Base-by-base conservation (phyloP, 1,140 invertebrate genomes). In the Littorina saxatilis region DNA sequence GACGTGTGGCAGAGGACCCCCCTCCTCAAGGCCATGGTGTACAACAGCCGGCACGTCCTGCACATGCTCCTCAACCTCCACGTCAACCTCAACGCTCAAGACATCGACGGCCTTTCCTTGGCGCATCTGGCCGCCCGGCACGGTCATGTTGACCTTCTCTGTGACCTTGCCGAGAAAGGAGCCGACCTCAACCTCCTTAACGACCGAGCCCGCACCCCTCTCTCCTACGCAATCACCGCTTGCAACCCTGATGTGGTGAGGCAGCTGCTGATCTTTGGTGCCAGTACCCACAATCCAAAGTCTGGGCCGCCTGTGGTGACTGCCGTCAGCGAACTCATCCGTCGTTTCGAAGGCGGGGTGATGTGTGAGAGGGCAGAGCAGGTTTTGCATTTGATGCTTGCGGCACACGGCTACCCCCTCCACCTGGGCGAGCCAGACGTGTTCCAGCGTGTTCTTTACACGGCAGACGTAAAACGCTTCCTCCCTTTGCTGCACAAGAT, bases 21-120 rank as follows among this genome's bases (percentile, higher is more conserved):
- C 32, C 66, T 68, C 32, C 35, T 68, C 13, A 68, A 68, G 23
- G 66, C 66, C 35, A 40, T 68, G 35, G 35, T 68, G 23, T 68
- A 68, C 66, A 37, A 39, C 66, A 68, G 66, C 66, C 9, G 39
- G 37, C 32, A 35, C 1, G 66, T 68, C 35, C 15, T 68, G 32
- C 32, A 20, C 9, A 35, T 68, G 13, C 66, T 68, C 7, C 66
- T 39, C 11, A 17, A 23, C 35, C 35, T 17, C 13, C 9, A 17
- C 66, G 35, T 68, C 23, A 40, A 68, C 35, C 66, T 68, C 32
- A 17, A 68, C 35, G 66, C 66, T 7, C 66, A 68, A 35, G 66
- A 68, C 66, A 17, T 23, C 2, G 32, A 35, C 66, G 27, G 66
- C 66, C 23, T 39, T 17, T 68, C 66, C 15, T 2, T 39, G 13